These are phyloP conservation scores for Pelvicachromis taeniatus DNA, from an alignment of 2,113 vertebrate species.

Conservation along the genomic window DNA sequence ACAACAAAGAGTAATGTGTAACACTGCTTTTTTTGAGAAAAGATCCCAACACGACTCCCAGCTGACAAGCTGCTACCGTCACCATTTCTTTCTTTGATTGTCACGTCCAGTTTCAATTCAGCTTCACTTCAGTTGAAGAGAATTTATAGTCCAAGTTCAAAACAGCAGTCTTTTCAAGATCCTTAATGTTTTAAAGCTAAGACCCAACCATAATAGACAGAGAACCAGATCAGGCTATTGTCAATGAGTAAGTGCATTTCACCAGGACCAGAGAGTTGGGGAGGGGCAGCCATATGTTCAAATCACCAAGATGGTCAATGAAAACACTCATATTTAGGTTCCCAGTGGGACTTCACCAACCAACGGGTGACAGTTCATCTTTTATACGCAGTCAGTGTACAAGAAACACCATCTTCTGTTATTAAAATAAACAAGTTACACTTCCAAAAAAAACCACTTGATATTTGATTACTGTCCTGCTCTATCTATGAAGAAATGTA, in stretches of 20 bases:
- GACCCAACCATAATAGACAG: background rate
- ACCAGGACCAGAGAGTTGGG: background rate
- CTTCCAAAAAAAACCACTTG: background rate
- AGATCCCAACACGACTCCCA: fast-evolving
- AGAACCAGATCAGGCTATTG: background rate
- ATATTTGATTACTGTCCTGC: background rate
- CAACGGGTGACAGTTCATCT: background rate
- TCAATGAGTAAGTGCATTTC: background rate
- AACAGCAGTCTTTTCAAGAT: background rate
- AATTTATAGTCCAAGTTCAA: background rate
- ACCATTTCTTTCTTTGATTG: background rate
- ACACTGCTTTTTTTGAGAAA: background rate
- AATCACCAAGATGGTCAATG: background rate
- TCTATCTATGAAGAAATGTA: background rate
- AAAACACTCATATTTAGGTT: background rate
- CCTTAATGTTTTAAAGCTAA: background rate
- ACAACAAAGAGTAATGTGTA: too few relatives aligned
- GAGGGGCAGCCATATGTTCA: background rate
- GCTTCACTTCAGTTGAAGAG: background rate
- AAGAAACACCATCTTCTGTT: background rate
- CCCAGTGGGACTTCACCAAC: background rate
- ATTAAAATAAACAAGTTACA: background rate
- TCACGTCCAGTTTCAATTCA: background rate
- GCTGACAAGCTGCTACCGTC: background rate
- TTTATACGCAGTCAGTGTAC: background rate